Evolutionary conservation across 1,140 invertebrate species (phyloP), one percentile per base, ranked within the genome.

Genomic region (Scaptomyza montana): DNA sequence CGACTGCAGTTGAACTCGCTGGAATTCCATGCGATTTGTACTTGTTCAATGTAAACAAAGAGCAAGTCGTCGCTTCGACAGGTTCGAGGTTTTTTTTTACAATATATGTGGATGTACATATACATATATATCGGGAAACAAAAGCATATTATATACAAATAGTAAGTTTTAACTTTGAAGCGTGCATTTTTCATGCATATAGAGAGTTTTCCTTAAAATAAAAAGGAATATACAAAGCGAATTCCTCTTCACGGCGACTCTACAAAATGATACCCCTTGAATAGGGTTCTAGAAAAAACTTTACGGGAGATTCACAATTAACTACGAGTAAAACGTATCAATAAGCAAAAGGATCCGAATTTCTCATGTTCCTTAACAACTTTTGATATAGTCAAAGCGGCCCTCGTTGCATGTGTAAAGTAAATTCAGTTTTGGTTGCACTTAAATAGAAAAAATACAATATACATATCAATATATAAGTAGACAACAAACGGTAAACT

Each of bases 1-100:
- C 73, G 77, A 77, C 80, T 85, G 77, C 80, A 85, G 80, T 77
- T 70, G 78, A 80, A 80, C 78, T 62, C 66, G 47, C 36, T 25
- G 25, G 43, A 73, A 43, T 71, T 50, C 49, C 50, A 33, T 55
- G 65, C 75, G 77, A 86, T 86, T 86, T 86, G 81, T 80, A 78
- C 78, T 80, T 86, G 81, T 86, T 74, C 81, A 67, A 74, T 56
- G 72, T 64, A 72, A 54, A 75, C 60, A 72, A 70, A 59, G 28
- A 33, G 25, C 25, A 46, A 70, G 41, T 30, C 50, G 12, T 45
- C 6, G 50, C 36, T 60, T 73, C 70, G 64, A 61, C 70, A 73
- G 50, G 56, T 67, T 74, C 25, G 10, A 28, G 50, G 63, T 59
- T 67, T 59, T 74, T 60, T 65, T 67, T 16, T 54, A 79, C 73